These are phyloP conservation scores for Neogale vison DNA, from an alignment of 2,113 vertebrate species.

Conservation along the genomic window DNA sequence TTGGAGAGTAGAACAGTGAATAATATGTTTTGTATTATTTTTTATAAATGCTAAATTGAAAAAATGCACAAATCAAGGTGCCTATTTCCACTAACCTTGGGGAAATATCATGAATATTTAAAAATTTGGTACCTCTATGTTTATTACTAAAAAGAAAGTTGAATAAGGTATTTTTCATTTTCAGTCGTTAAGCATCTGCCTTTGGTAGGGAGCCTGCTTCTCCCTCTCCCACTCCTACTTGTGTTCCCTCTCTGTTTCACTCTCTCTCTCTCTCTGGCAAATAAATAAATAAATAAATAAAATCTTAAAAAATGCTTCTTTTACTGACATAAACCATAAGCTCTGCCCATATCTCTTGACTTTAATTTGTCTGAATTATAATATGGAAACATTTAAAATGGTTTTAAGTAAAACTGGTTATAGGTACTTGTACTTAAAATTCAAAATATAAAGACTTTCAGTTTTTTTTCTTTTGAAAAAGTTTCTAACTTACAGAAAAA, in stretches of 20 bases:
- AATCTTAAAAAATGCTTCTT: neutral
- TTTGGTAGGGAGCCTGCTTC: no score
- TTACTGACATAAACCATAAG: neutral
- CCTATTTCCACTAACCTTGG: neutral
- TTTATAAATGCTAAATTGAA: neutral
- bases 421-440: neutral
- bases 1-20: neutral
- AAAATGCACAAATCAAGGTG: neutral
- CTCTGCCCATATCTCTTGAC: neutral
- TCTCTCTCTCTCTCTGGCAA: no score
- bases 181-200: neutral
- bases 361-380: slow-evolving; percentile 41
- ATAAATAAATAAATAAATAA: no score
- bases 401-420: neutral
- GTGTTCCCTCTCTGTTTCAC: no score
- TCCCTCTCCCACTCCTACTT: no score
- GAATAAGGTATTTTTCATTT: neutral
- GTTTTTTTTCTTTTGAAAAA: neutral
- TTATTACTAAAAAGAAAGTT: slow-evolving; percentile 24
- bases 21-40: neutral
- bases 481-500: slow-evolving; percentile 26
- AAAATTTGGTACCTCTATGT: neutral
- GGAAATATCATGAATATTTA: neutral
- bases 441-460: neutral
- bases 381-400: slow-evolving; percentile 5